A percentile compares a stretch with the other conserved stretches of the same genome.
These are phyloP conservation scores for Myopa testacea DNA, from an alignment of 2,888 invertebrate genomes.

Conservation along the genomic window DNA sequence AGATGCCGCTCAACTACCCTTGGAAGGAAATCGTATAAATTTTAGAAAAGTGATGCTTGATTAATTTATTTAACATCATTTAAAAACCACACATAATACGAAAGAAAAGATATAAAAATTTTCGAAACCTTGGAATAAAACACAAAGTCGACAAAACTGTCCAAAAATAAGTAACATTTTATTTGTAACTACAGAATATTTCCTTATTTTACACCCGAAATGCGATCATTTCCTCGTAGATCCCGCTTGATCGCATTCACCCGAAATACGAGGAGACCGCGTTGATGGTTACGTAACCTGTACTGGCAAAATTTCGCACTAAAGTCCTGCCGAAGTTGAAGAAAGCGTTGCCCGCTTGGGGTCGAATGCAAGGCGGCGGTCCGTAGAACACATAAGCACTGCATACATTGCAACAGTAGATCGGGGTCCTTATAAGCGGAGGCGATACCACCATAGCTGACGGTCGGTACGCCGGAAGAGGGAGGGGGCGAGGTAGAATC, in stretches of 20 bases:
- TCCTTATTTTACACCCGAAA: too few relatives aligned
- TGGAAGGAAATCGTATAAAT: neutral
- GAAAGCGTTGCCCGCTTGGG: neutral
- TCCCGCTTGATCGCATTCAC: neutral
- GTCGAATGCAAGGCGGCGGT: slow-evolving; percentile 56
- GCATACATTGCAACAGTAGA: slow-evolving; percentile 58
- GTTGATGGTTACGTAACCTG: slow-evolving; percentile 51
- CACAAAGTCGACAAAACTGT: too few relatives aligned
- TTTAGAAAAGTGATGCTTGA: too few relatives aligned
- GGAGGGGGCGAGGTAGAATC: slow-evolving; percentile 38
- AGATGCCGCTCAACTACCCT: neutral
- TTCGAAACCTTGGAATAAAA: too few relatives aligned
- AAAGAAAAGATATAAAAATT: too few relatives aligned
- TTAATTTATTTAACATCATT: too few relatives aligned
- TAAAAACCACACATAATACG: too few relatives aligned
- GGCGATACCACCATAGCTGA: slow-evolving; percentile 49
- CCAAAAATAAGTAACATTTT: too few relatives aligned
- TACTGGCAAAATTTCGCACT: slow-evolving; percentile 16
- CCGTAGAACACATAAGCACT: slow-evolving; percentile 57
- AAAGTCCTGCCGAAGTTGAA: slow-evolving; percentile 11
- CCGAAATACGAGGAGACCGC: slow-evolving; percentile 52
- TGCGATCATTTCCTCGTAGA: too few relatives aligned
- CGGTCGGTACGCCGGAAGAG: slow-evolving; percentile 47
- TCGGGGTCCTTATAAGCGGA: slow-evolving; percentile 46
- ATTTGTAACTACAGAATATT: too few relatives aligned